phyloP scores from a whole-genome alignment of 2,797 vertebrate genomes.

The Muscicapa striata region DNA sequence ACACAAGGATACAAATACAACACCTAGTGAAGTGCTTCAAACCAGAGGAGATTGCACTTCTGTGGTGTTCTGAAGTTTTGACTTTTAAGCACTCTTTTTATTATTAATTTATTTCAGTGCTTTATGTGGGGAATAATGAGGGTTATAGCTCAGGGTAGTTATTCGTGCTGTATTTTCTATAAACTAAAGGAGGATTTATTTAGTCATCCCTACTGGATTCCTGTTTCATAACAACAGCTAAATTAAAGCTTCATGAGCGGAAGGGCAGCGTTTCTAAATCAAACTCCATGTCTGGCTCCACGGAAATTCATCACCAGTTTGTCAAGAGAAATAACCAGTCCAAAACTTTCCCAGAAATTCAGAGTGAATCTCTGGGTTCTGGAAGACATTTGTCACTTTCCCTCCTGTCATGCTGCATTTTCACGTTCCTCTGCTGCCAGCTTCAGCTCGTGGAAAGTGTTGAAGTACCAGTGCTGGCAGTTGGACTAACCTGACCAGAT shows the following conservation, averaged over 20 bases:
- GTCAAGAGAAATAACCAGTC: not conserved
- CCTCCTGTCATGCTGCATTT: conserved; percentile 7
- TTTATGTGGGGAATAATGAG: not conserved
- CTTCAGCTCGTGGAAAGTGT: not conserved
- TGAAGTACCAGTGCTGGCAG: not conserved
- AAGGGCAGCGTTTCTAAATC: conserved; percentile 27
- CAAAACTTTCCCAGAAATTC: conserved; percentile 18
- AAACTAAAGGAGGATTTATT: not conserved
- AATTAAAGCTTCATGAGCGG: conserved; percentile 2
- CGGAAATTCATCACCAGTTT: conserved; percentile 34
- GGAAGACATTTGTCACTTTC: conserved; percentile 11
- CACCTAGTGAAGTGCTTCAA: not conserved
- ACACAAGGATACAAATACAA: not conserved
- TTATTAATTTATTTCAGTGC: not conserved
- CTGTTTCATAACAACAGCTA: not conserved
- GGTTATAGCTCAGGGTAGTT: not conserved
- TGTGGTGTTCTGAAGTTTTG: not conserved
- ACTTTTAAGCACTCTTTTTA: not conserved
- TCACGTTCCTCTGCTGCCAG: not conserved
- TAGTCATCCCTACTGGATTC: not conserved
- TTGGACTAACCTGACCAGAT: not conserved
- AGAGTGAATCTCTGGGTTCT: conserved; percentile 16
- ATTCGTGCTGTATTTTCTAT: not conserved
- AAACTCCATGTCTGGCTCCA: not conserved
- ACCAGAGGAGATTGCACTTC: not conserved